A percentile compares a stretch with the other conserved stretches of the same genome.
These are phyloP conservation scores for Amphipoea lucens DNA, from an alignment of 2,888 invertebrate species.

Conservation along the genomic window DNA sequence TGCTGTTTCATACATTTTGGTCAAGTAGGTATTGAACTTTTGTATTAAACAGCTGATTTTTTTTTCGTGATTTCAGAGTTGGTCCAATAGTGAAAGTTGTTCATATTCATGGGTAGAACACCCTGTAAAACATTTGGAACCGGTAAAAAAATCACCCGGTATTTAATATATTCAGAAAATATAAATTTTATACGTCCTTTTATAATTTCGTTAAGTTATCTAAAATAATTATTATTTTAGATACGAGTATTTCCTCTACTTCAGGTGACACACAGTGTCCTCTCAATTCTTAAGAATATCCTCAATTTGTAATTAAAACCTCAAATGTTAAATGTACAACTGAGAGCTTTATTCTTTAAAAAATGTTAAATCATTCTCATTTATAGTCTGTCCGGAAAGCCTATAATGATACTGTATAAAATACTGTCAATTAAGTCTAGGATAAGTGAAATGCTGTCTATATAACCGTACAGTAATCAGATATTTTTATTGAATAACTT, in stretches of 20 bases:
- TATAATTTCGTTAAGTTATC: neutral
- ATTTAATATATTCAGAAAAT: conserved; percentile 3
- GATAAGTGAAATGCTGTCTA: conserved; percentile 70
- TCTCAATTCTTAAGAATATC: conserved; percentile 6
- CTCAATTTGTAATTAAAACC: conserved; percentile 27
- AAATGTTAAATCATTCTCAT: conserved; percentile 22
- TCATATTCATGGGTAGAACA: too few relatives aligned
- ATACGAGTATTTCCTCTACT: neutral
- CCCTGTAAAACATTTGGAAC: too few relatives aligned
- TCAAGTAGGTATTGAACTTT: too few relatives aligned
- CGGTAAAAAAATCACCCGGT: too few relatives aligned
- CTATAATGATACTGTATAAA: conserved; percentile 47
- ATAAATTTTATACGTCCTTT: neutral
- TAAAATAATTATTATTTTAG: neutral
- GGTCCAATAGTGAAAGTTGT: too few relatives aligned
- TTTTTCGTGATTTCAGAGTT: too few relatives aligned
- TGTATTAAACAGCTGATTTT: too few relatives aligned
- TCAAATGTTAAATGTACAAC: conserved; percentile 51
- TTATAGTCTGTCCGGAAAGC: conserved; percentile 39
- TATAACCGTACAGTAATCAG: conserved; percentile 29
- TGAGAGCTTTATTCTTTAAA: conserved; percentile 56
- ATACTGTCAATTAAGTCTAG: conserved; percentile 81
- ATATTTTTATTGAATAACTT: conserved; percentile 41
- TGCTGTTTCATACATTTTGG: too few relatives aligned
- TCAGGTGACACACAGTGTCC: conserved; percentile 1